Evolutionary conservation across 1,140 invertebrate species (phyloP).

Genomic region (Apis cerana): DNA sequence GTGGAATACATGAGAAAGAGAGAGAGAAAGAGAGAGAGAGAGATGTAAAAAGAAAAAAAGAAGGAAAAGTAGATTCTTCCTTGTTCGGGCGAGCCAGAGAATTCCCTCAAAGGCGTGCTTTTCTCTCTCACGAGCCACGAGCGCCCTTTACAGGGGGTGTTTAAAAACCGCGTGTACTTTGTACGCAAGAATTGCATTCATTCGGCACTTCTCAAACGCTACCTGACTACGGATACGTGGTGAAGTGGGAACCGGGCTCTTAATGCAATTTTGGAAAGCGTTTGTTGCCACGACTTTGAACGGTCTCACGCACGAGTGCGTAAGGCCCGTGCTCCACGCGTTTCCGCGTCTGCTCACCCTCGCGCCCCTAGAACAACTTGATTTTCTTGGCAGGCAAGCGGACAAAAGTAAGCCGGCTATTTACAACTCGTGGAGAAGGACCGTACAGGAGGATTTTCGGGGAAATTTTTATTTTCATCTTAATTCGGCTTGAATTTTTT

Average conservation of each 20-base stretch:
- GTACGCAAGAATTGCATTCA: slow-evolving; percentile 45
- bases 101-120: slow-evolving; percentile 47
- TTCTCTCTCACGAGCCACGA: not conserved
- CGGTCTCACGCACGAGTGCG: slow-evolving; percentile 32
- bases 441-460: not conserved
- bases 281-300: slow-evolving; percentile 45
- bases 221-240: slow-evolving; percentile 47
- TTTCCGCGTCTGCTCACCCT: not conserved
- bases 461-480: not conserved
- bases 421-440: not conserved
- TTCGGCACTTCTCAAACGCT: slow-evolving; percentile 50
- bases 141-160: slow-evolving; percentile 31
- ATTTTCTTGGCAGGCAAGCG: slow-evolving; percentile 29
- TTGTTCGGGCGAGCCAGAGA: slow-evolving; percentile 37
- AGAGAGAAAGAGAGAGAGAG: not conserved
- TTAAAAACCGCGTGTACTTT: slow-evolving; percentile 48
- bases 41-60: not conserved
- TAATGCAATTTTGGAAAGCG: slow-evolving; percentile 47
- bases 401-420: slow-evolving; percentile 15
- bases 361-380: not conserved
- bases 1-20: not conserved
- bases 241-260: slow-evolving; percentile 39
- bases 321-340: slow-evolving; percentile 3
- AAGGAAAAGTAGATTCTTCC: slow-evolving; percentile 37
- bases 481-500: no score